These are phyloP conservation scores for Hydrophis major DNA, from an alignment of 2,797 vertebrate genomes.

Conservation along the genomic window DNA sequence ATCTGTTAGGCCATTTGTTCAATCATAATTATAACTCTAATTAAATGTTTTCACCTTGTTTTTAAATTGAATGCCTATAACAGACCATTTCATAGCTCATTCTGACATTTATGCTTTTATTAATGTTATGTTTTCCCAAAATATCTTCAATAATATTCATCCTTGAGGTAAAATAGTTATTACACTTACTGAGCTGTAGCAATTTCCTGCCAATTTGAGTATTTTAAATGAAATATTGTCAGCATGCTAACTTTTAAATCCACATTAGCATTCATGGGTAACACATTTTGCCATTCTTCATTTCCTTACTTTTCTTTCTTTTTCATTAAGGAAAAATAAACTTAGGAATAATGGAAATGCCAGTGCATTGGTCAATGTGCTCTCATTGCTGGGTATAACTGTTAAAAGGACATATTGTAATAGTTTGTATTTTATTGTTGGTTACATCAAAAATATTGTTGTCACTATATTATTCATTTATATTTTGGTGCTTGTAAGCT, in stretches of 20 bases:
- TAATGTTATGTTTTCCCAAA: background rate
- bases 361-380: conserved; percentile 35
- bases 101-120: background rate
- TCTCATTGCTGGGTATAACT: conserved; percentile 37
- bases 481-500: background rate
- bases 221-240: background rate
- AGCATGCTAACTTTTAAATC: background rate
- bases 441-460: background rate
- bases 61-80: background rate
- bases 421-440: background rate
- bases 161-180: background rate
- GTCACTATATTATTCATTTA: background rate
- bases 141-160: background rate
- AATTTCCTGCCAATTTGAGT: background rate
- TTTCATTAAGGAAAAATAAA: conserved; percentile 19
- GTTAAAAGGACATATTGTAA: conserved; percentile 19
- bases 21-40: background rate
- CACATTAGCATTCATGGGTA: conserved; percentile 14
- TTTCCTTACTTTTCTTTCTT: background rate
- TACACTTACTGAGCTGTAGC: background rate
- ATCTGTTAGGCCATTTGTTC: conserved; percentile 2
- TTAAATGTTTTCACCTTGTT: background rate
- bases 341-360: conserved; percentile 32
- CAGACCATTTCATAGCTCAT: background rate
- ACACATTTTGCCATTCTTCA: background rate